Evolutionary conservation across 2,113 vertebrate genomes (phyloP), one percentile per base, ranked within the genome.

Genomic region (Alethe diademata): DNA sequence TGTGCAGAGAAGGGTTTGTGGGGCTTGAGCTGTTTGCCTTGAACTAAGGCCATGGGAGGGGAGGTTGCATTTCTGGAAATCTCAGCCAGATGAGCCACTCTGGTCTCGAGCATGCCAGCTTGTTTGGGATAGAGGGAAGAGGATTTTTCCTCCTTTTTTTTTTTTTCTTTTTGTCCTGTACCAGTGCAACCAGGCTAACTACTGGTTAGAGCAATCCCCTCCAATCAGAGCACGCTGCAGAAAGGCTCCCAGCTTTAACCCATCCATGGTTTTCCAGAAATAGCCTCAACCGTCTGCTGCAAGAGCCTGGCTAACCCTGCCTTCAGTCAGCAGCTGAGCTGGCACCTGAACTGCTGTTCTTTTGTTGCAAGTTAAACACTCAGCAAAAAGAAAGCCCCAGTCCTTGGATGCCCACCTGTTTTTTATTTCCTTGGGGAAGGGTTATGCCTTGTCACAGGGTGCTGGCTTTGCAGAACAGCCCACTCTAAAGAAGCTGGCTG

Each of bases 361-460:
- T 90, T 53, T 60, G 51, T 78, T 80, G 26, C 25, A 35, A 83
- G 19, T 83, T 47, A 51, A 83, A 80, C 5, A 23, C 75, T 80
- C 19, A 51, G 47, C 60, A 28, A 3, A 85, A 94, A 67, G 56
- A 10, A 70, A 71, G 11, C 47, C 5, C 4, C 0, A 3, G 61
- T 72, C 40, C 69, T 83, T 53, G 38, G 80, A 66, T 91, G 48
- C 51, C 92, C 90, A 91, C 78, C 90, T 96, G 92, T 6, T 88
- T 96, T 94, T 88, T 83, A 88, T 96, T 96, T 96, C 50, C 19
- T 17, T 20, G 40, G 36, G 53, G 75, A 81, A 24, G 65, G 12
- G 28, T 72, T 90, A 11, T 0, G 9, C 11, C 2, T 73, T 43
- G 23, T 91, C 70, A 19, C 18, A 20, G 43, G 61, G 38, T 3